A percentile compares a stretch with the other conserved stretches of the same genome.
These are phyloP conservation scores for Sturmia bella DNA, from an alignment of 2,888 invertebrate genomes.

Conservation along the genomic window DNA sequence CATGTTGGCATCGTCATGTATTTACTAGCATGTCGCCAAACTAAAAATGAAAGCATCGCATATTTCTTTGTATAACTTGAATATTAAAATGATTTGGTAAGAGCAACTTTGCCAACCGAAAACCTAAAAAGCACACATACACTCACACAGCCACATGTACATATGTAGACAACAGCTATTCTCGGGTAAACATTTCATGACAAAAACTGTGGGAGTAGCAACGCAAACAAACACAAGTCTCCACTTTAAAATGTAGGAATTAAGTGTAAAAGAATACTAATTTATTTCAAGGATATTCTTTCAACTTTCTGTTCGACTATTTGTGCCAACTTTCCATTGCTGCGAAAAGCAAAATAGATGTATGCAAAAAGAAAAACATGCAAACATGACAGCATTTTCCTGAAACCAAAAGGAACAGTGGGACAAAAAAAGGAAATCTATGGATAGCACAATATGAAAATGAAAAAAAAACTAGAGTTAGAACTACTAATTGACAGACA, in stretches of 20 bases:
- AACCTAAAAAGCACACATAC: not conserved
- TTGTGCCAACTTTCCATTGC: constrained; percentile 42
- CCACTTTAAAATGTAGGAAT: constrained; percentile 35
- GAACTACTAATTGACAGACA: too few relatives aligned
- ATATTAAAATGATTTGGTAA: constrained; percentile 41
- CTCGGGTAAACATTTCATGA: too few relatives aligned
- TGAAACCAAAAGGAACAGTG: not conserved
- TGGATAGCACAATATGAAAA: too few relatives aligned
- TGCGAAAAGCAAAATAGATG: not conserved
- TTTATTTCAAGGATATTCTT: constrained; percentile 67
- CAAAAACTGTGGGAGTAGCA: not conserved
- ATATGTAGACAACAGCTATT: too few relatives aligned
- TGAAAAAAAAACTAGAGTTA: too few relatives aligned
- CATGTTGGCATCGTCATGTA: not conserved
- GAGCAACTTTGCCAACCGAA: constrained; percentile 16
- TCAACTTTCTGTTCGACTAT: constrained; percentile 5
- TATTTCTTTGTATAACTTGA: constrained; percentile 51
- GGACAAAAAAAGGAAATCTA: too few relatives aligned
- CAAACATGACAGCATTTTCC: constrained; percentile 23
- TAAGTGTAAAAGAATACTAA: constrained; percentile 60
- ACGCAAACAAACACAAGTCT: constrained; percentile 1
- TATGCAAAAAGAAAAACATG: not conserved
- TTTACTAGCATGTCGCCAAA: not conserved
- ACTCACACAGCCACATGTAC: too few relatives aligned
- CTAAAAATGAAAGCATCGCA: constrained; percentile 7